phyloP scores from a whole-genome alignment of 1,140 invertebrate genomes.

The Solenopsis invicta region DNA sequence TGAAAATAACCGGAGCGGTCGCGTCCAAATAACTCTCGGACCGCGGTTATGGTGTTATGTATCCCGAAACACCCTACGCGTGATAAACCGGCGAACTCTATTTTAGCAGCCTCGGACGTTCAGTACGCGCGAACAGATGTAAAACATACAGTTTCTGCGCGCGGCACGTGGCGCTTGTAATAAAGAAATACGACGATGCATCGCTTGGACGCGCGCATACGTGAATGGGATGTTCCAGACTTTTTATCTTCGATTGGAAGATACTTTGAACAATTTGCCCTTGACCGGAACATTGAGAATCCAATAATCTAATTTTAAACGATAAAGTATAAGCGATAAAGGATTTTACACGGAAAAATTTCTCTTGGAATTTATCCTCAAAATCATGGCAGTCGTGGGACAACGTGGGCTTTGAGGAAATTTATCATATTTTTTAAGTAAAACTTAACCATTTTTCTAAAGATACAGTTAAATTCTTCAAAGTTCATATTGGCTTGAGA shows the following conservation, averaged over 20 bases:
- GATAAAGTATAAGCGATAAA: too few species aligned
- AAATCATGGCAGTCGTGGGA: too few species aligned
- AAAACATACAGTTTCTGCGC: conserved; percentile 59
- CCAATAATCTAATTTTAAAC: too few species aligned
- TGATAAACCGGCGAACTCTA: conserved; percentile 58
- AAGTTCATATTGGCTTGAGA: too few species aligned
- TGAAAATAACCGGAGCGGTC: conserved; percentile 48
- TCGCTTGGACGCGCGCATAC: neutral
- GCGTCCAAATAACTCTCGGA: conserved; percentile 44
- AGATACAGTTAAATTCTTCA: too few species aligned
- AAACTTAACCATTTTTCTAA: too few species aligned
- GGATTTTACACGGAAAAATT: too few species aligned
- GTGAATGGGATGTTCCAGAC: neutral
- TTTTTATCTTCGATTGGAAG: neutral
- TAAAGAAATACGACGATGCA: conserved; percentile 29
- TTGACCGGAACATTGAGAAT: too few species aligned
- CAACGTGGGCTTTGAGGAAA: too few species aligned
- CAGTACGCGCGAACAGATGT: conserved; percentile 58
- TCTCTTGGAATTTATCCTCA: too few species aligned
- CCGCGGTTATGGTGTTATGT: conserved; percentile 48
- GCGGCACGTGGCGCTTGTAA: conserved; percentile 52
- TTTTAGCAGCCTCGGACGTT: conserved; percentile 40
- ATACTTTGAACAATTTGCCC: neutral
- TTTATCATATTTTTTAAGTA: too few species aligned
- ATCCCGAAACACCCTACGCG: conserved; percentile 39